A percentile compares a stretch with the other conserved stretches of the same genome.
These are phyloP conservation scores for Mesoclemmys tuberculata DNA, from an alignment of 2,113 vertebrate genomes.

Conservation along the genomic window DNA sequence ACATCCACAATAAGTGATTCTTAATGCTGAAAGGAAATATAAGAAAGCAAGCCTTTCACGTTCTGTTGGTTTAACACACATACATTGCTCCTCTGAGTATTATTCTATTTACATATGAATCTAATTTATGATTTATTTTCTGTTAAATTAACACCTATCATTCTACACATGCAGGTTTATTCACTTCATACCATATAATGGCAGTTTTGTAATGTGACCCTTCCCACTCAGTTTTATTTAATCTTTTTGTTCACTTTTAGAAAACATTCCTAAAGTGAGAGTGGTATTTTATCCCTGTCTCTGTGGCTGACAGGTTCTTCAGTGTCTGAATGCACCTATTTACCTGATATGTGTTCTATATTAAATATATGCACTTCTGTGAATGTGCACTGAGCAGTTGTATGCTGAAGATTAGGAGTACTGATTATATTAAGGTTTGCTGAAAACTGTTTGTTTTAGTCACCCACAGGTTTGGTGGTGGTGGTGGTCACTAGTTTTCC, in stretches of 20 bases:
- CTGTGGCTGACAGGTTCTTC: not conserved
- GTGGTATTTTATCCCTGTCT: not conserved
- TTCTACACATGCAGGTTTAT: not conserved
- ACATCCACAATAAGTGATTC: not conserved
- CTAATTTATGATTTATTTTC: not conserved
- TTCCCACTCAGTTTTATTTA: not conserved
- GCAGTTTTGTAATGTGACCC: accelerated
- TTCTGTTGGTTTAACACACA: not conserved
- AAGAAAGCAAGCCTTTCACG: not conserved
- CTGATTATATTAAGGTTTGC: not conserved
- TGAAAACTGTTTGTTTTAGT: not conserved
- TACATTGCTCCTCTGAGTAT: not conserved
- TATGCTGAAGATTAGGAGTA: not conserved
- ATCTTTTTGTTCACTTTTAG: not conserved
- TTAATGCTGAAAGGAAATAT: not conserved
- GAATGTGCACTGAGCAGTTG: not conserved
- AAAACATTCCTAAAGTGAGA: not conserved
- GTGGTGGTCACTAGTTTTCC: too few relatives aligned
- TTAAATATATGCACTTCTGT: accelerated
- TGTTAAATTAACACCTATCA: not conserved
- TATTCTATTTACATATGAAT: not conserved
- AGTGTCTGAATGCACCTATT: not conserved
- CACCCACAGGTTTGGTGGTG: not conserved
- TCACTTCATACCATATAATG: not conserved
- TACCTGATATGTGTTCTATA: not conserved